Conservation (phyloP, 1,140 invertebrate genomes). For the Lepidurus packardi region DNA sequence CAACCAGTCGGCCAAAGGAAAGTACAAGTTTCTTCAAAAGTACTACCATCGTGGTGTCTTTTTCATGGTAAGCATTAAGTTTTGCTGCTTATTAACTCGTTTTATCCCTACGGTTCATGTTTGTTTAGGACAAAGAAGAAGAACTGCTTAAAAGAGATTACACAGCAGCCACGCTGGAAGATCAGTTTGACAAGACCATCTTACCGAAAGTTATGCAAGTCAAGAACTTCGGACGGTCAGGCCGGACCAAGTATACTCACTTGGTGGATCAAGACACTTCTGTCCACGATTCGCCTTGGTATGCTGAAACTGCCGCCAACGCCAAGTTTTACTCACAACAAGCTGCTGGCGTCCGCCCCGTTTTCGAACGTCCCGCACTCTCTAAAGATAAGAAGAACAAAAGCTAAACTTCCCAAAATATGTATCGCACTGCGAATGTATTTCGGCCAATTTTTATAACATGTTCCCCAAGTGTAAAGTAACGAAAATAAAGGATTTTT, state of each 20-base stretch:
- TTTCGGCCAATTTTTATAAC: not conserved
- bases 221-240: conserved; percentile 98
- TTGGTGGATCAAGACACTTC: conserved; percentile 99
- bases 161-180: conserved; percentile 92
- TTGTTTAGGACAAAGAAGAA: conserved; percentile 75
- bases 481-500: conserved; percentile 19
- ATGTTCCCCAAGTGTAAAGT: not conserved
- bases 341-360: conserved; percentile 91
- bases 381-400: conserved; percentile 42
- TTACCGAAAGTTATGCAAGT: conserved; percentile 99
- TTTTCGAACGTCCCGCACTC: conserved; percentile 77
- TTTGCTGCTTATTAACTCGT: not conserved
- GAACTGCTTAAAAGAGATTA: conserved; percentile 91
- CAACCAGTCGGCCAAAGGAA: conserved; percentile 94
- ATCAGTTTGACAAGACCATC: conserved; percentile 98
- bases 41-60: conserved; percentile 99
- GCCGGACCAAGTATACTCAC: conserved; percentile 98
- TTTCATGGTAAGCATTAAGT: conserved; percentile 60
- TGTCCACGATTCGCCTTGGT: conserved; percentile 95
- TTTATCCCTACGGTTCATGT: conserved; percentile 27
- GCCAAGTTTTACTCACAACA: conserved; percentile 82
- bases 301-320: conserved; percentile 78
- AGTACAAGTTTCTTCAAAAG: conserved; percentile 99
- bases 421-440: not conserved
- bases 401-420: conserved; percentile 9